phyloP scores from a whole-genome alignment of 2,888 invertebrate genomes.

The Diogma glabrata region DNA sequence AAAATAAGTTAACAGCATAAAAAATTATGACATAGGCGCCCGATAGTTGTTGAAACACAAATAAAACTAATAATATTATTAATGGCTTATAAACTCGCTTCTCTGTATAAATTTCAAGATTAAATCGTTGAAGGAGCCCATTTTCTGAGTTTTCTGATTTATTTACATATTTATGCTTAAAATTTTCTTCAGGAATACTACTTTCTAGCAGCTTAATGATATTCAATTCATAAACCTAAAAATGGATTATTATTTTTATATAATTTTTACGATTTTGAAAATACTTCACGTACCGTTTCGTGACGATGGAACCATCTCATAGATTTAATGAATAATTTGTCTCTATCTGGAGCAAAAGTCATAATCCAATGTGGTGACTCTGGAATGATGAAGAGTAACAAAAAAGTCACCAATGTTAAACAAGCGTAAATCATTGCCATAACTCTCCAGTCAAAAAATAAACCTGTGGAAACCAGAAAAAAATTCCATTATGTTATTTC shows the following conservation, averaged over 20 bases:
- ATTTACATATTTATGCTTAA: no score
- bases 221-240: no score
- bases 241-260: neutral
- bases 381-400: constrained; percentile 37
- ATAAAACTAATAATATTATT: constrained; percentile 36
- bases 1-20: constrained; percentile 29
- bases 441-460: constrained; percentile 39
- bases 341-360: constrained; percentile 32
- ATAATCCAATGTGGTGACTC: constrained; percentile 48
- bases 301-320: constrained; percentile 38
- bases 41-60: constrained; percentile 44
- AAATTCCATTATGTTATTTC: no score
- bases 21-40: constrained; percentile 46
- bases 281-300: constrained; percentile 7
- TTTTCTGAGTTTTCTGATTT: no score
- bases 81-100: constrained; percentile 42
- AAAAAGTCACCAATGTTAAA: constrained; percentile 29
- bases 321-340: constrained; percentile 30
- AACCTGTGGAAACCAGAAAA: constrained; percentile 28
- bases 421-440: constrained; percentile 38
- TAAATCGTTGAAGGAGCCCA: no score
- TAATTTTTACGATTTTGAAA: neutral
- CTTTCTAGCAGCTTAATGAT: no score
- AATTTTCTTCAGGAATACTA: no score
- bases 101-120: no score